A percentile compares a stretch with the other conserved stretches of the same genome.
Evolutionary conservation across 2,888 invertebrate genomes (phyloP).

Genomic region (Cryptocephalus moraei): DNA sequence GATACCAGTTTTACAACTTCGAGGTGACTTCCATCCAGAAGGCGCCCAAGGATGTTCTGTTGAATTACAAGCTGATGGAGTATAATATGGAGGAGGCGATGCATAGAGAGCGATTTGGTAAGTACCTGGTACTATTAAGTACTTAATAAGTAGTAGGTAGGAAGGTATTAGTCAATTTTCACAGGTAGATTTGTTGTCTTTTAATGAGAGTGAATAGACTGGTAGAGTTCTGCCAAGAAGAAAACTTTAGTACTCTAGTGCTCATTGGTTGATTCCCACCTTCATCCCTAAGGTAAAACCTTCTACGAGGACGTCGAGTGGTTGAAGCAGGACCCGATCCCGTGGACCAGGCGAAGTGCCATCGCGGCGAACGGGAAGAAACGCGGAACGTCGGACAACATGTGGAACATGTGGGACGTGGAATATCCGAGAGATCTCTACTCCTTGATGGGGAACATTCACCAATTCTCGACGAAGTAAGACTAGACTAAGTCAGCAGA

Average conservation of each 20-base stretch:
- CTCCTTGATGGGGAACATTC: constrained; percentile 57
- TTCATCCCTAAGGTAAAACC: constrained; percentile 20
- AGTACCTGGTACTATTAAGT: too few species aligned
- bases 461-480: constrained; percentile 45
- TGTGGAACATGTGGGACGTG: constrained; percentile 59
- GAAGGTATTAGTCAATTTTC: too few species aligned
- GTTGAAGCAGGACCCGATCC: constrained; percentile 31
- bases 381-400: constrained; percentile 20
- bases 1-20: constrained; percentile 46
- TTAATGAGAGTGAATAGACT: too few species aligned
- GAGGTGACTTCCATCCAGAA: constrained; percentile 46
- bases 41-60: constrained; percentile 42
- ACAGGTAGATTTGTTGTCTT: too few species aligned
- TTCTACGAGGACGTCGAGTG: constrained; percentile 34
- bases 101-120: constrained; percentile 33
- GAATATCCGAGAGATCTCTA: constrained; percentile 58
- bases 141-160: too few species aligned
- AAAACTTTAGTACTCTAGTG: too few species aligned
- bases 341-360: constrained; percentile 29
- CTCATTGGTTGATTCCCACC: too few species aligned
- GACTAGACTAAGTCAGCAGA: not conserved
- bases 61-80: constrained; percentile 39
- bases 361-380: constrained; percentile 21
- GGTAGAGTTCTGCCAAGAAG: too few species aligned
- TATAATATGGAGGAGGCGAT: constrained; percentile 32